Conservation (phyloP, 1,140 invertebrate species). For the Atta cephalotes region DNA sequence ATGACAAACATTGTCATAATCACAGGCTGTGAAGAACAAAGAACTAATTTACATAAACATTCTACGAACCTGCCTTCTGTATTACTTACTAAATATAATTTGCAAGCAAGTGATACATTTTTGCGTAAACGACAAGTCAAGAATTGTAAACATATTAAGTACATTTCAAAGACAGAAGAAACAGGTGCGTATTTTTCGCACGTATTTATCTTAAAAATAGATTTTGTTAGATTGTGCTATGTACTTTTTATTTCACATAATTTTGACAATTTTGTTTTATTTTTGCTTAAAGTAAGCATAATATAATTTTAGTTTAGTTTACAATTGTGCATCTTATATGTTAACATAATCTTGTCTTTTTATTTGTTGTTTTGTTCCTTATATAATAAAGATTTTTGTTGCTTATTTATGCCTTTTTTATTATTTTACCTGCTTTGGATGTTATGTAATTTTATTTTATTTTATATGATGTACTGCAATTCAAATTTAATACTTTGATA, state of each 20-base stretch:
- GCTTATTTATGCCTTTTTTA: conserved; percentile 33
- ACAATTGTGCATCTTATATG: not conserved
- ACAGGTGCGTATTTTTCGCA: conserved; percentile 62
- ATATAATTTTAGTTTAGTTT: conserved; percentile 21
- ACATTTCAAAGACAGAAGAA: conserved; percentile 71
- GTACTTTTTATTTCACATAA: conserved; percentile 15
- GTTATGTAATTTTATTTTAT: not conserved
- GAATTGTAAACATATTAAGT: conserved; percentile 77
- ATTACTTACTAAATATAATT: conserved; percentile 71
- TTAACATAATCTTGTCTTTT: conserved; percentile 38
- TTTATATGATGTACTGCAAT: not conserved
- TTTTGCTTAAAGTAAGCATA: conserved; percentile 25
- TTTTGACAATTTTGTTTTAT: not conserved
- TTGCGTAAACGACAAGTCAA: conserved; percentile 75
- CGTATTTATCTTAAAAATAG: conserved; percentile 21
- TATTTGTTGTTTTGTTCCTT: conserved; percentile 40
- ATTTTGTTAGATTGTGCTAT: conserved; percentile 17
- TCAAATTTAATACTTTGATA: not conserved
- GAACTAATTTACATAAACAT: conserved; percentile 47
- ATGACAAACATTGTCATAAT: conserved; percentile 42
- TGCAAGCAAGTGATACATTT: conserved; percentile 73
- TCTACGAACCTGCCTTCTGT: conserved; percentile 53
- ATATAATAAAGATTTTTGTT: conserved; percentile 55
- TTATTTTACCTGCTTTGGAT: conserved; percentile 42
- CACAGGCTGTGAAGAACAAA: conserved; percentile 56